A percentile compares a stretch with the other conserved stretches of the same genome.
These are phyloP conservation scores for Trogon melanurus DNA, from an alignment of 2,113 vertebrate genomes.

Conservation along the genomic window DNA sequence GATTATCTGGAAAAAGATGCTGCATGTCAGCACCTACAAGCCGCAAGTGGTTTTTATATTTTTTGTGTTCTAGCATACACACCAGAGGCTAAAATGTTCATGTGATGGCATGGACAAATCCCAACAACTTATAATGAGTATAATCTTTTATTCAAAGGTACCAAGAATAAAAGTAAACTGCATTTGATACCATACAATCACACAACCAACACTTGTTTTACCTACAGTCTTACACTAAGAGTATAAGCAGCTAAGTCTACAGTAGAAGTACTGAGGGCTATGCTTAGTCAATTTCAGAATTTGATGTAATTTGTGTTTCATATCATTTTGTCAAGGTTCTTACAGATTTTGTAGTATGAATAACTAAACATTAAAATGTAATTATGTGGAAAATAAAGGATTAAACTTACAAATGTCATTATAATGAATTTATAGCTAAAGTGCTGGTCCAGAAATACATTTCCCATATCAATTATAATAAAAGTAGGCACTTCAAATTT, in stretches of 20 bases:
- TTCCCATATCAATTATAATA: constrained; percentile 26
- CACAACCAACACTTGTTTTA: background rate
- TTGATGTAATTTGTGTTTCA: background rate
- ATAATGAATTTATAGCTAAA: constrained; percentile 26
- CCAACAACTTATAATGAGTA: background rate
- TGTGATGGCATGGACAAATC: background rate
- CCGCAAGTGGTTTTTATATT: background rate
- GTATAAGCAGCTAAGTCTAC: background rate
- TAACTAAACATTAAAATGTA: constrained; percentile 43
- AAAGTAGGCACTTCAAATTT: constrained; percentile 34
- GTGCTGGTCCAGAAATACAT: constrained; percentile 3
- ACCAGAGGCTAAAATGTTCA: background rate
- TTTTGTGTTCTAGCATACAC: background rate
- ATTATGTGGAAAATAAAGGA: constrained; percentile 49
- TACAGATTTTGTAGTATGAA: constrained; percentile 2
- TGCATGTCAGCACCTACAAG: background rate
- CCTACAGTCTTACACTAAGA: background rate
- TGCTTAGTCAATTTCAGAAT: constrained; percentile 21
- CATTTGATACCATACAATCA: background rate
- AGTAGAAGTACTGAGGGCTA: background rate
- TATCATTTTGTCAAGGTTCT: constrained; percentile 19
- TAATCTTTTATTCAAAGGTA: background rate
- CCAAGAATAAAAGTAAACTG: background rate
- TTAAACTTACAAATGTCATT: constrained; percentile 10
- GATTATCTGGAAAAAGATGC: background rate